Conservation (phyloP, 2,888 invertebrate species). For the Thecophora atra region DNA sequence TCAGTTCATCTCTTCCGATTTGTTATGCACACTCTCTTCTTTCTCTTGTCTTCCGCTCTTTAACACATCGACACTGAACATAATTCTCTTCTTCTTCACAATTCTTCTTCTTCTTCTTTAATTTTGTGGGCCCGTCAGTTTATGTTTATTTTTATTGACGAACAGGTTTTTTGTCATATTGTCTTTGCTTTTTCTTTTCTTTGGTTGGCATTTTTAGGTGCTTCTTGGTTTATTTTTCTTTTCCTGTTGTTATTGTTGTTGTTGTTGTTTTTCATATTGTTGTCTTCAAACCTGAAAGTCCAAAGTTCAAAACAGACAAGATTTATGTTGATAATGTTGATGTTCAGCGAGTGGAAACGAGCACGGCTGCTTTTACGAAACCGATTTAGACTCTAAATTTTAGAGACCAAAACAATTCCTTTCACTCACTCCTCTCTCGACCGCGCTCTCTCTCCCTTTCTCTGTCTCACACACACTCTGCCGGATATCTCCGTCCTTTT, state of each 20-base stretch:
- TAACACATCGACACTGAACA: no score
- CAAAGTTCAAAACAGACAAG: conserved; percentile 19
- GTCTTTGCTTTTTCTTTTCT: neutral
- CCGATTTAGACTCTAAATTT: no score
- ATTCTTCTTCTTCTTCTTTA: no score
- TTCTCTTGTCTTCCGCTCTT: no score
- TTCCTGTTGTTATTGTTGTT: neutral
- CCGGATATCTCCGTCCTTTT: neutral
- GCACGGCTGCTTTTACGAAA: no score
- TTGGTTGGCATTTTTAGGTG: neutral
- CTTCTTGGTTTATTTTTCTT: neutral
- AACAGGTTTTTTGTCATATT: conserved; percentile 1
- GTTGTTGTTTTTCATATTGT: neutral
- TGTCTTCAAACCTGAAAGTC: conserved; percentile 13
- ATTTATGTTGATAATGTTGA: neutral
- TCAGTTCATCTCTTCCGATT: no score
- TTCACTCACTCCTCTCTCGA: no score
- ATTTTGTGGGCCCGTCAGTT: no score
- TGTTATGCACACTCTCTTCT: no score
- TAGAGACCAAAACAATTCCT: no score
- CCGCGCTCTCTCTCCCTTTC: no score
- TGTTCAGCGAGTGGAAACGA: neutral
- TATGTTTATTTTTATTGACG: neutral
- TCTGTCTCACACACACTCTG: neutral
- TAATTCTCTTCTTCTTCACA: no score